These are phyloP conservation scores for Nibea albiflora DNA, from an alignment of 2,113 vertebrate species.

Conservation along the genomic window DNA sequence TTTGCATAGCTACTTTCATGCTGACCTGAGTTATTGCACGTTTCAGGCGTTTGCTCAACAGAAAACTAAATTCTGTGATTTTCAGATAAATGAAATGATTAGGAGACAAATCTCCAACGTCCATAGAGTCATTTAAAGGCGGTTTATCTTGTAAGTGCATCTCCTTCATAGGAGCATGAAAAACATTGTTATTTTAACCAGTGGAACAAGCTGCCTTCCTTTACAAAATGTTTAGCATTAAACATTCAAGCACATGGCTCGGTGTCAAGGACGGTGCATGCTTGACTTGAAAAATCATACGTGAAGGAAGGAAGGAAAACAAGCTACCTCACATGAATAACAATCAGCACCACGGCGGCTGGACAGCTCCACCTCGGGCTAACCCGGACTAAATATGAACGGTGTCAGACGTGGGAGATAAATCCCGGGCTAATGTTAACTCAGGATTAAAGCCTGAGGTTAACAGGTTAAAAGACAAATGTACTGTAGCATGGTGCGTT, in stretches of 20 bases:
- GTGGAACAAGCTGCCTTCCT: background rate
- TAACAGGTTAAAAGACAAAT: conserved; percentile 8
- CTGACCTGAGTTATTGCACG: background rate
- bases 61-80: background rate
- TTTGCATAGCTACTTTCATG: background rate
- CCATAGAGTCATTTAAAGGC: background rate
- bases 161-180: background rate
- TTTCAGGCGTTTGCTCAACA: background rate
- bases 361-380: conserved; percentile 38
- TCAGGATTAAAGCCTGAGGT: conserved; percentile 11
- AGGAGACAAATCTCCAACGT: too few species aligned
- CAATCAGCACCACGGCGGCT: conserved; percentile 20
- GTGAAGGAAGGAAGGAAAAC: conserved; percentile 17
- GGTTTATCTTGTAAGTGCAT: background rate
- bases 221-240: background rate
- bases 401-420: conserved; percentile 31
- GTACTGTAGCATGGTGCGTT: background rate
- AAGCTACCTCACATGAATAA: conserved; percentile 19
- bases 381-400: conserved; percentile 42
- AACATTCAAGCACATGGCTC: background rate
- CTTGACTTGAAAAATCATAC: background rate
- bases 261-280: background rate
- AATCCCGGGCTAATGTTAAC: conserved; percentile 13
- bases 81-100: background rate
- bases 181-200: background rate